These are phyloP conservation scores for Psephotus haematonotus DNA, from an alignment of 2,113 vertebrate genomes.

Conservation along the genomic window DNA sequence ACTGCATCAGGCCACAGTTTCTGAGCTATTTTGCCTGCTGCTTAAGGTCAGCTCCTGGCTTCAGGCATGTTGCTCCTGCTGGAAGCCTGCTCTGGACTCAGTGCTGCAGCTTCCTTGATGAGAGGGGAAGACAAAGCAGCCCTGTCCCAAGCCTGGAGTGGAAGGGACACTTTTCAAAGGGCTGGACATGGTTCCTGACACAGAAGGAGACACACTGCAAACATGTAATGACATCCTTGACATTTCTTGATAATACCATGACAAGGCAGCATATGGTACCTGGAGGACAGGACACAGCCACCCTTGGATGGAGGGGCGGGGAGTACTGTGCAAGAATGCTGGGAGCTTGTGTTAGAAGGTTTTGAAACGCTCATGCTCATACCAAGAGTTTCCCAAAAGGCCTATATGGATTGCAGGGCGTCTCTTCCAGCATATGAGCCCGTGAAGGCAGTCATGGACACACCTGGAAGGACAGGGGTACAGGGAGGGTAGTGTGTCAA, in stretches of 20 bases:
- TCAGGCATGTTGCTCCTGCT: not conserved
- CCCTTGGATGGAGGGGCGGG: not conserved
- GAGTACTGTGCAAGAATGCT: not conserved
- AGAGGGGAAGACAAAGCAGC: not conserved
- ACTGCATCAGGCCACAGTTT: not conserved
- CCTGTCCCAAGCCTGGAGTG: not conserved
- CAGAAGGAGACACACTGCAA: not conserved
- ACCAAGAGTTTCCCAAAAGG: not conserved
- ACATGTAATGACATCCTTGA: not conserved
- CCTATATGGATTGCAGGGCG: not conserved
- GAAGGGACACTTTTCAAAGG: not conserved
- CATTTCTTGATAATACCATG: not conserved
- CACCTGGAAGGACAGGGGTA: not conserved
- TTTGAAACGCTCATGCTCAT: not conserved
- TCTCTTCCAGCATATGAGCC: not conserved
- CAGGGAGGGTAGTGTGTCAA: not conserved
- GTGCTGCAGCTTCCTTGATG: not conserved
- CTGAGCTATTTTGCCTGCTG: not conserved
- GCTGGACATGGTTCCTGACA: not conserved
- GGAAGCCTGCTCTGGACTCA: not conserved
- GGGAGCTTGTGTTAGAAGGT: not conserved
- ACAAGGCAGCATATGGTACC: conserved; percentile 7
- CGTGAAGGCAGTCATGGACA: not conserved
- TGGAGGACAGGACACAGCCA: not conserved
- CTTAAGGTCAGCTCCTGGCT: not conserved